Conservation (phyloP, 2,888 invertebrate species). For the Brachyopa scutellaris region DNA sequence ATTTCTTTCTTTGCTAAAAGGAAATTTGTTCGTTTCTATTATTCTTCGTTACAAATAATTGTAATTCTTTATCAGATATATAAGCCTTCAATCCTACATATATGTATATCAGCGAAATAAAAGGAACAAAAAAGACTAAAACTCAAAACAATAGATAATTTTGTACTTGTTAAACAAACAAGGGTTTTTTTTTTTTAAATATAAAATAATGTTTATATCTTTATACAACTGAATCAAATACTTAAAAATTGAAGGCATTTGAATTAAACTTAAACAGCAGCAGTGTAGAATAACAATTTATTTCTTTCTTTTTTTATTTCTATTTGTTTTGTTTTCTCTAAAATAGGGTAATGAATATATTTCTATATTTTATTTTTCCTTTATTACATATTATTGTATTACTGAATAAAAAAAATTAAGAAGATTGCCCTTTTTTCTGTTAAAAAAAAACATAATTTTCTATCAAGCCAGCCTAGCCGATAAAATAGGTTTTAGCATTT, state of each 20-base stretch:
- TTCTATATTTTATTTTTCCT: constrained; percentile 41
- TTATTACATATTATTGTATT: constrained; percentile 25
- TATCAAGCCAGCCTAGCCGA: too few species aligned
- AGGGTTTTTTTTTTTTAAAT: constrained; percentile 14
- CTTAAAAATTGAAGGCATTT: constrained; percentile 17
- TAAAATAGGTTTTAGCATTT: constrained; percentile 27
- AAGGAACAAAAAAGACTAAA: constrained; percentile 48
- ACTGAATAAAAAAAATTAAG: constrained; percentile 28
- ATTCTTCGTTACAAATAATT: constrained; percentile 29
- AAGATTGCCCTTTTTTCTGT: too few species aligned
- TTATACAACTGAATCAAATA: constrained; percentile 31
- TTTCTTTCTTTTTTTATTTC: constrained; percentile 2
- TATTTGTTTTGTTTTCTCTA: constrained; percentile 15
- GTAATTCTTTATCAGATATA: constrained; percentile 40
- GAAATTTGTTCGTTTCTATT: constrained; percentile 35
- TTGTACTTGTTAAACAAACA: constrained; percentile 37
- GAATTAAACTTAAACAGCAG: constrained; percentile 25
- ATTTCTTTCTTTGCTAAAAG: constrained; percentile 28
- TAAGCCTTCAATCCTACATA: constrained; percentile 9
- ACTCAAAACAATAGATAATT: constrained; percentile 33
- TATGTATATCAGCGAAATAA: constrained; percentile 10
- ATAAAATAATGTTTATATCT: constrained; percentile 25
- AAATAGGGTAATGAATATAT: constrained; percentile 62
- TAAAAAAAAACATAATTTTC: constrained; percentile 21
- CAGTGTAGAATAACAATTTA: constrained; percentile 50